These are phyloP conservation scores for Tetragonula carbonaria DNA, from an alignment of 2,888 invertebrate genomes.

Conservation along the genomic window DNA sequence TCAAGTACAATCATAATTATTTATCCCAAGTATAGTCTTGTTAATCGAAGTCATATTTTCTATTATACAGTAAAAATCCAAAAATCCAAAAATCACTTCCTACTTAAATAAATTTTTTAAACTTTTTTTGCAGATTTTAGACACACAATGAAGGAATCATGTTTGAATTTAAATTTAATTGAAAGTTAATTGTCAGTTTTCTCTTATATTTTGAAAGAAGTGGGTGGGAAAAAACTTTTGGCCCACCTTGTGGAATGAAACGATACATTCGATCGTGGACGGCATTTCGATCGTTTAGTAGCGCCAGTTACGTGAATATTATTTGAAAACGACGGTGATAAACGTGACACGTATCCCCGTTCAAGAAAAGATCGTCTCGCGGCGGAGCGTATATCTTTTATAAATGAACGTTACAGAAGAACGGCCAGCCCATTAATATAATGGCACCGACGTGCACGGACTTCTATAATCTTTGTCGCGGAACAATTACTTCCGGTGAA, in stretches of 20 bases:
- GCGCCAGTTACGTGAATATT: neutral
- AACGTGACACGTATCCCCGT: neutral
- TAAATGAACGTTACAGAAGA: slow-evolving; percentile 16
- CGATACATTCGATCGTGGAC: no score
- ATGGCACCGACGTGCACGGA: slow-evolving; percentile 67
- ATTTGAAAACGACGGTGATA: neutral
- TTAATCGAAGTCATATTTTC: no score
- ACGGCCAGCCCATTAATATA: slow-evolving; percentile 52
- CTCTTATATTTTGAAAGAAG: no score
- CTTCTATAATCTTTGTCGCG: slow-evolving; percentile 64
- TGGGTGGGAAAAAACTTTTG: no score
- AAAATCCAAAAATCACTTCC: no score
- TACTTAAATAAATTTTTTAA: no score
- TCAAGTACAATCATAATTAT: neutral
- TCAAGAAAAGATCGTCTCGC: neutral
- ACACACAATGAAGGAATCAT: no score
- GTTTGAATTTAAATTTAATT: no score
- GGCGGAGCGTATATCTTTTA: slow-evolving; percentile 12
- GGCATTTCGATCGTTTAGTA: neutral
- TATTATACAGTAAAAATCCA: no score
- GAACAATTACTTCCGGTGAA: slow-evolving; percentile 67
- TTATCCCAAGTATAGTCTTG: no score
- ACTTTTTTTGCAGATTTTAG: no score
- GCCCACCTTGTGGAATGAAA: neutral
- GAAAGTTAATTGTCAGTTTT: no score